Base-by-base conservation (phyloP, 2,113 vertebrate genomes). In the Rhinichthys klamathensis region DNA sequence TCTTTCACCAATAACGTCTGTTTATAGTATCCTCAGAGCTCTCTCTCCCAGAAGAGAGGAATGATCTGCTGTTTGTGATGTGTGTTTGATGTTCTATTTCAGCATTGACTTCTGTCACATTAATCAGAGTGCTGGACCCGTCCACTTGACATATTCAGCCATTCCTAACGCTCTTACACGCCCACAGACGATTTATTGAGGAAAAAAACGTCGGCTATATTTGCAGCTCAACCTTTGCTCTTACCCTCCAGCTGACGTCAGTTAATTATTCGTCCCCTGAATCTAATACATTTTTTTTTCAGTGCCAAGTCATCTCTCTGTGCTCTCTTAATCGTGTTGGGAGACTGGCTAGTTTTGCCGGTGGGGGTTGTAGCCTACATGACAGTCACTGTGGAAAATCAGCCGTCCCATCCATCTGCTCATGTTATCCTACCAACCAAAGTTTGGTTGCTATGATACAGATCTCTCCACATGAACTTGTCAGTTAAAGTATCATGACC, bases 351-450 rank as follows among this genome's bases (percentile, higher is more conserved):
- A 90, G 58, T 84, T 89, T 91, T 84, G 84, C 58, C 74, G 85
- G 84, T 84, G 80, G 90, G 74, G 86, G 85, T 49, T 86, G 65
- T 13, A 25, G n/a, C n/a, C n/a, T n/a, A n/a, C 44, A 85, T 91
- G 76, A 91, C 89, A 85, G 88, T 94, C 95, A 93, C 87, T 72
- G 89, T 91, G 90, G 93, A 93, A 94, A 94, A 94, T 93, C 91
- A 92, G 91, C 80, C 89, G 90, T 86, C 91, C 89, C 89, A 91
- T 96, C 91, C 95, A 95, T 96, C 93, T 95, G 96, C 93, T 90
- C 21, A 16, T 97, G 96, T 96, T 97, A 95, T 96, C 94, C 90
- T 91, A 96, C 95, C 96, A 96, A 97, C 95, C 91, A 91, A 91
- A 95, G 93, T 94, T 89, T 72, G 90, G 94, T 96, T 96, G 94